Evolutionary conservation across 2,113 vertebrate species (phyloP).

Genomic region (Notarius lentiginosus): DNA sequence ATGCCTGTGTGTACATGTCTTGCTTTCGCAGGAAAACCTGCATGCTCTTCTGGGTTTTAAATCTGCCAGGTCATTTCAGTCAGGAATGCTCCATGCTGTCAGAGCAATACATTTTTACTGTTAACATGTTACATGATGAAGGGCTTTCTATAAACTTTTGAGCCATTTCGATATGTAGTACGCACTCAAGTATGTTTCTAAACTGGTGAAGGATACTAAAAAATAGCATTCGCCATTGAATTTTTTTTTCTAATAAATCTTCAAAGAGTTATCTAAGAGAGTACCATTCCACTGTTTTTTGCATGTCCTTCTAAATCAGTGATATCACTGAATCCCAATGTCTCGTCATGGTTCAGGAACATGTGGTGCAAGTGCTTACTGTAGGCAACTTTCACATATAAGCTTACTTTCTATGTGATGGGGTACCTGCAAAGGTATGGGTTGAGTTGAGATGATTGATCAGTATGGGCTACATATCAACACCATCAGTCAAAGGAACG

Average conservation of each 20-base stretch:
- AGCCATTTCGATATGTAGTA: background rate
- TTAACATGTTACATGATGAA: background rate
- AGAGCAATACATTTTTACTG: background rate
- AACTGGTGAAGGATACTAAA: background rate
- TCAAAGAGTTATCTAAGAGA: background rate
- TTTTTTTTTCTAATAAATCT: background rate
- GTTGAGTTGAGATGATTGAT: background rate
- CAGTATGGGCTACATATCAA: background rate
- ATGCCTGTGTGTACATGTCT: background rate
- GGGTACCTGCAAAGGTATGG: background rate
- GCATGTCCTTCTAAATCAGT: background rate
- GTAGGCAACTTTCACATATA: background rate
- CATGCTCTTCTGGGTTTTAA: background rate
- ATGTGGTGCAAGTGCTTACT: background rate
- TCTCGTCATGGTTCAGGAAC: background rate
- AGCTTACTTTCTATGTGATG: background rate
- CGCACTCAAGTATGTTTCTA: background rate
- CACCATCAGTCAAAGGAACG: background rate
- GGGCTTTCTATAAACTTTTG: background rate
- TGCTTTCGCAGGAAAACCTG: background rate
- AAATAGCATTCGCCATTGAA: background rate
- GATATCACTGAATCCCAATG: background rate
- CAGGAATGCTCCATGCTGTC: background rate
- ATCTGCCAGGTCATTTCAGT: background rate
- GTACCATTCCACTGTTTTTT: background rate